phyloP scores from a whole-genome alignment of 1,140 invertebrate species.

The Drosophila jambulina region DNA sequence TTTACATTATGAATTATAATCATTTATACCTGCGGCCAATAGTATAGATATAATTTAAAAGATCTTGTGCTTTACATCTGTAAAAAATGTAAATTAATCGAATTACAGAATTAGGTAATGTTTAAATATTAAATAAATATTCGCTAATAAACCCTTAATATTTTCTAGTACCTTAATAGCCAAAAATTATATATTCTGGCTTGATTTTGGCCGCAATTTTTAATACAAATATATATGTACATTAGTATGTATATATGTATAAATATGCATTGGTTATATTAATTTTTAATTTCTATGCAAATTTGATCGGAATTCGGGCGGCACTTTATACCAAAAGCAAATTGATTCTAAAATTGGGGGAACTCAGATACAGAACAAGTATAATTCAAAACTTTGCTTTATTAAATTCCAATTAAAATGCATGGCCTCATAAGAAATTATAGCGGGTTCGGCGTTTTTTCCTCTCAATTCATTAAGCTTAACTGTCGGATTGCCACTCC shows the following conservation, averaged over 20 bases:
- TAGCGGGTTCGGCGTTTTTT: not conserved
- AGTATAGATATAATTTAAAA: not conserved
- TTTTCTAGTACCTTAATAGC: not conserved
- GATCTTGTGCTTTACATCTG: not conserved
- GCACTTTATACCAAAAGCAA: not conserved
- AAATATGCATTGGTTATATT: not conserved
- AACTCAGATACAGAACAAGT: conserved; percentile 3
- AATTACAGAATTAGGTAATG: no score
- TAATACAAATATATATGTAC: not conserved
- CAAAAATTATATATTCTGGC: not conserved
- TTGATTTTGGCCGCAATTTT: not conserved
- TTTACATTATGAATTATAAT: not conserved
- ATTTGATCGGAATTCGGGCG: not conserved
- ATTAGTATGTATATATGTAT: not conserved
- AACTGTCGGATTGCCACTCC: not conserved
- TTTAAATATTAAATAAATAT: not conserved
- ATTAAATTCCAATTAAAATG: not conserved
- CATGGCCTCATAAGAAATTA: conserved; percentile 7
- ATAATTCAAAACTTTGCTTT: not conserved
- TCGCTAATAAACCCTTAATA: not conserved
- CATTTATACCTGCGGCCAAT: not conserved
- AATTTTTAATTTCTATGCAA: conserved; percentile 4
- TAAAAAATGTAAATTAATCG: no score
- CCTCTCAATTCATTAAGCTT: not conserved
- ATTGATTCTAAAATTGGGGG: not conserved